These are phyloP conservation scores for Luperina testacea DNA, from an alignment of 2,888 invertebrate species.

Conservation along the genomic window DNA sequence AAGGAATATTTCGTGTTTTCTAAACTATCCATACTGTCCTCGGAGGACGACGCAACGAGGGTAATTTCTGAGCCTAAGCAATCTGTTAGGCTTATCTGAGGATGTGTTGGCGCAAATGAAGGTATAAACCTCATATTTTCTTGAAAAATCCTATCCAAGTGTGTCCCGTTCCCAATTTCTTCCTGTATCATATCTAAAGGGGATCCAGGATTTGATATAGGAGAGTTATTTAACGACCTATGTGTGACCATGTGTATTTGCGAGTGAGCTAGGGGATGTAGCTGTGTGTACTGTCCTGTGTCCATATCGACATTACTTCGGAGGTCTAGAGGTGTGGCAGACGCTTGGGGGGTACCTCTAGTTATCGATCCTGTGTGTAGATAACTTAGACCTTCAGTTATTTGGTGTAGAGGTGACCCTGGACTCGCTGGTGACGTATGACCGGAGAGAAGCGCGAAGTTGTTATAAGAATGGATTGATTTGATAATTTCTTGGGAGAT, in stretches of 20 bases:
- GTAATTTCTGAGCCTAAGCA: conserved; percentile 96
- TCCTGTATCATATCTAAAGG: conserved; percentile 94
- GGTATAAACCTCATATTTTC: conserved; percentile 69
- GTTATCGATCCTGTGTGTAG: conserved; percentile 94
- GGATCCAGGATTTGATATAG: conserved; percentile 91
- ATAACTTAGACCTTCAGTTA: conserved; percentile 92
- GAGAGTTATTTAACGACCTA: conserved; percentile 91
- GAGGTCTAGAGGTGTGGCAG: conserved; percentile 89
- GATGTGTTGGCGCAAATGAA: conserved; percentile 87
- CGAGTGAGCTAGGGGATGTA: conserved; percentile 85
- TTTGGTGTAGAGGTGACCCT: conserved; percentile 91
- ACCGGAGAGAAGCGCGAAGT: conserved; percentile 73
- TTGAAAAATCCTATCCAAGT: conserved; percentile 63
- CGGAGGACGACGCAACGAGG: conserved; percentile 93
- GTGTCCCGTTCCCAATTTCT: conserved; percentile 89
- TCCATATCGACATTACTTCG: conserved; percentile 89
- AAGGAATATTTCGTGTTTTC: conserved; percentile 90
- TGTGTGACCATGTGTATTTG: conserved; percentile 87
- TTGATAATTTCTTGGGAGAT: conserved; percentile 80
- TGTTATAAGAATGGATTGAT: conserved; percentile 79
- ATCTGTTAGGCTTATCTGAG: conserved; percentile 98
- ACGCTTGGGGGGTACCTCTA: conserved; percentile 91
- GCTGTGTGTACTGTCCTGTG: conserved; percentile 79
- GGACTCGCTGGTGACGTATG: conserved; percentile 78
- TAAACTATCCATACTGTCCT: conserved; percentile 92